These are phyloP conservation scores for Campylomormyrus numenius DNA, from an alignment of 2,113 vertebrate genomes.

Conservation along the genomic window DNA sequence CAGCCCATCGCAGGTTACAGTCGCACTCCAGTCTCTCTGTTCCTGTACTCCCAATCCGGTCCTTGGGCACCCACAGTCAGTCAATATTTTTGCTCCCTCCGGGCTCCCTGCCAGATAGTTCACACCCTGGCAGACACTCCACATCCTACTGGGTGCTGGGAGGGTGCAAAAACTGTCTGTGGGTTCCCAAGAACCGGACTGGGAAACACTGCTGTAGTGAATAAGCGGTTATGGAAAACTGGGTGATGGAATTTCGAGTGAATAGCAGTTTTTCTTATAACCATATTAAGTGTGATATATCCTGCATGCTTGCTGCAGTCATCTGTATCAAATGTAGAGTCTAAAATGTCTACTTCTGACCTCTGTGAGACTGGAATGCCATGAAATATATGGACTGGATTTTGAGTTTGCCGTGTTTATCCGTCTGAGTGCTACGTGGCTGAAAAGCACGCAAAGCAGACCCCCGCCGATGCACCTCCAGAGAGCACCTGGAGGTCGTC, in stretches of 20 bases:
- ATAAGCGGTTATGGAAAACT: neutral
- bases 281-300: neutral
- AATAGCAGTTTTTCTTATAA: neutral
- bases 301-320: too few relatives aligned
- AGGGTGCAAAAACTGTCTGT: neutral
- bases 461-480: neutral
- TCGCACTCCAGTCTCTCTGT: too few relatives aligned
- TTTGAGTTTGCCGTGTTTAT: neutral
- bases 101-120: too few relatives aligned
- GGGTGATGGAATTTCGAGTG: neutral
- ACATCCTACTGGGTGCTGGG: neutral
- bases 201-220: neutral
- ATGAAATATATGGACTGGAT: neutral
- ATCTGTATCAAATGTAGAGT: neutral
- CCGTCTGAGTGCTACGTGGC: neutral
- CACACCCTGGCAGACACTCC: neutral
- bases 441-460: neutral
- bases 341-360: neutral
- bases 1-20: neutral
- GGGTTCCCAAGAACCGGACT: neutral
- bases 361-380: neutral
- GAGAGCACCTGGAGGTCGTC: neutral
- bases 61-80: neutral
- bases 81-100: neutral
- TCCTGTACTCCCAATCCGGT: neutral